Conservation (phyloP, 2,797 vertebrate genomes). For the Mastacembelus armatus region DNA sequence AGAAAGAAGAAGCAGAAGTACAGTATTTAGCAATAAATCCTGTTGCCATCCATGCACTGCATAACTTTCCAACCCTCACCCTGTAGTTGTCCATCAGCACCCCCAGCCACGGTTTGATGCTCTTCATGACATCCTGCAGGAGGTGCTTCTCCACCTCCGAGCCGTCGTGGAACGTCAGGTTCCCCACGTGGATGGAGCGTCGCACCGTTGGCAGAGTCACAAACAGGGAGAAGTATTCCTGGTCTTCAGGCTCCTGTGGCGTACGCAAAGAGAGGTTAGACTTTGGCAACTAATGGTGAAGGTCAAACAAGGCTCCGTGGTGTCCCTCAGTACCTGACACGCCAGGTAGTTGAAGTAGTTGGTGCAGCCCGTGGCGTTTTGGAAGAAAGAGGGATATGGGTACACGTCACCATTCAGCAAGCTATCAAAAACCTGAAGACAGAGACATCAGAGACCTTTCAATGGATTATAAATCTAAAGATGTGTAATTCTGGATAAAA, state of each 20-base stretch:
- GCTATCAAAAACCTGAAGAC: slow-evolving; percentile 83
- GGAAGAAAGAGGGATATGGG: slow-evolving; percentile 83
- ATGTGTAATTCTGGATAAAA: background rate
- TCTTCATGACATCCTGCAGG: slow-evolving; percentile 87
- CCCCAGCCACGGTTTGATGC: slow-evolving; percentile 90
- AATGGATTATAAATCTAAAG: too few relatives aligned
- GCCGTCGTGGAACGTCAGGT: slow-evolving; percentile 85
- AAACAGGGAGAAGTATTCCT: slow-evolving; percentile 85
- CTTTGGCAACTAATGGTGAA: too few relatives aligned
- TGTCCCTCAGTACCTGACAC: slow-evolving; percentile 80
- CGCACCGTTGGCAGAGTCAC: slow-evolving; percentile 84
- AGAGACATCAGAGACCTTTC: background rate
- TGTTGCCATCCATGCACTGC: background rate
- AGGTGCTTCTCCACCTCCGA: slow-evolving; percentile 86
- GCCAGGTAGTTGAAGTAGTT: slow-evolving; percentile 88
- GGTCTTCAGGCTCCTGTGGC: slow-evolving; percentile 84
- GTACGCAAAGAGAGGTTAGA: background rate
- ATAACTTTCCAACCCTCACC: slow-evolving; percentile 70
- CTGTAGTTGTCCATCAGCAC: slow-evolving; percentile 91
- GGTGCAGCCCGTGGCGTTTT: slow-evolving; percentile 88
- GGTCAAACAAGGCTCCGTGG: background rate
- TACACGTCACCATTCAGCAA: slow-evolving; percentile 84
- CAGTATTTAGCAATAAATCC: background rate
- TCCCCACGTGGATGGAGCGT: slow-evolving; percentile 88
- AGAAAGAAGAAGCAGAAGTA: too few relatives aligned